Base-by-base conservation (phyloP, 2,113 vertebrate species). In the Xiphophorus hellerii region DNA sequence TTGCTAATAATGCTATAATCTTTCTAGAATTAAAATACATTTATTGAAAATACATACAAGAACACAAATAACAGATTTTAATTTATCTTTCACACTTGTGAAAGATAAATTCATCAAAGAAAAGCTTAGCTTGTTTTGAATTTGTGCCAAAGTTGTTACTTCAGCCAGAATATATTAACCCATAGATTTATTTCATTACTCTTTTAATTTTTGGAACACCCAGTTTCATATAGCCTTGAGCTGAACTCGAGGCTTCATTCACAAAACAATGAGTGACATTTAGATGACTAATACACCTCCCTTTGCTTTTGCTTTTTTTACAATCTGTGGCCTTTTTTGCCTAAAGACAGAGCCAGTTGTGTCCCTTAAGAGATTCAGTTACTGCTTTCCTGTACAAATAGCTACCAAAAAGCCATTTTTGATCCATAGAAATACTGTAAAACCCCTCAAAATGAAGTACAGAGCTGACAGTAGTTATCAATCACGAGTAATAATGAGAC, bases 391-490 rank as follows among this genome's bases (percentile, higher is more conserved):
- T 58, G 0, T 51, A 15, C 14, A 37, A 67, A 65, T 71, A 29
- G 48, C 58, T 65, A 25, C 2, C 35, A 75, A 35, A 77, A 78
- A 66, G 37, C 68, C 31, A 82, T 30, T 66, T 81, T 11, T 75
- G 61, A 78, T 84, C 67, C 67, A 54, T 66, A 44, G 58, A 76
- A 27, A 68, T 20, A 42, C 25, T 62, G n/a, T 12, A 22, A 51
- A 42, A 71, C 28, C 30, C 75, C 30, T 66, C 15, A 83, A 62
- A 28, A 51, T 66, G 15, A 71, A 69, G 20, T 66, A 39, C 48
- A 78, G 48, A 72, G 75, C 64, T 78, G 74, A 69, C 71, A 80
- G 80, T 79, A 77, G 68, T 84, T 74, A 69, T 80, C 76, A 82
- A 7, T 58, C 75, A 2, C 44, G 37, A 42, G 62, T 69, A 68